These are phyloP conservation scores for Heliconius congener DNA, from an alignment of 1,140 invertebrate species.

Conservation along the genomic window DNA sequence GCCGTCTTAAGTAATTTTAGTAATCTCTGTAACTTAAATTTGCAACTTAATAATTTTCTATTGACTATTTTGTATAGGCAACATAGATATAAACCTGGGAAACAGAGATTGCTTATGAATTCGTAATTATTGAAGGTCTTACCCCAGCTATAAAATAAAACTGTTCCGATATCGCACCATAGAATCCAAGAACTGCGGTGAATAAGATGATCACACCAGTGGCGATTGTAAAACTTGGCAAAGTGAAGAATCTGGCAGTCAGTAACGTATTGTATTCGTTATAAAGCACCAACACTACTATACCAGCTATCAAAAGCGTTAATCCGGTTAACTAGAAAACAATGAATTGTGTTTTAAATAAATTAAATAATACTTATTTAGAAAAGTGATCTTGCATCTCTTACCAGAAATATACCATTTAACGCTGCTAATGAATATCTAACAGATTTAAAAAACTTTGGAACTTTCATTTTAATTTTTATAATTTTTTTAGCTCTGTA, in stretches of 20 bases:
- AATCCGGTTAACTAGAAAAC: constrained; percentile 65
- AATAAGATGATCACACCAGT: constrained; percentile 88
- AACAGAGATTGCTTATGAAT: no score
- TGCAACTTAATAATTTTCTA: no score
- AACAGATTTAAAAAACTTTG: constrained; percentile 68
- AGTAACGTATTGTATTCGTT: constrained; percentile 54
- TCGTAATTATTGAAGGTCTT: constrained; percentile 52
- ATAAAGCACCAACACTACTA: constrained; percentile 47
- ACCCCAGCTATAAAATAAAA: constrained; percentile 91
- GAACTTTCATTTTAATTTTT: constrained; percentile 51
- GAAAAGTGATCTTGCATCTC: neutral
- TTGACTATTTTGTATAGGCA: no score
- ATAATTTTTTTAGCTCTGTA: constrained; percentile 8
- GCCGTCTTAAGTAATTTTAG: no score
- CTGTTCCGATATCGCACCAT: constrained; percentile 90
- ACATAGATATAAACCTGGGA: no score
- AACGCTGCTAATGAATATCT: constrained; percentile 60
- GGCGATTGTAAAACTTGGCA: constrained; percentile 87
- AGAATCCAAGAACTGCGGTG: constrained; percentile 89
- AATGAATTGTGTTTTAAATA: constrained; percentile 12
- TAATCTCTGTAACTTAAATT: no score
- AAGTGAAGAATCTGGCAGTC: constrained; percentile 82
- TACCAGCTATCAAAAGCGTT: constrained; percentile 53
- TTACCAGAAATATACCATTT: constrained; percentile 68
- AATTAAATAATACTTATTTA: neutral